phyloP scores from a whole-genome alignment of 2,113 vertebrate genomes.

The Cnemophilus loriae region DNA sequence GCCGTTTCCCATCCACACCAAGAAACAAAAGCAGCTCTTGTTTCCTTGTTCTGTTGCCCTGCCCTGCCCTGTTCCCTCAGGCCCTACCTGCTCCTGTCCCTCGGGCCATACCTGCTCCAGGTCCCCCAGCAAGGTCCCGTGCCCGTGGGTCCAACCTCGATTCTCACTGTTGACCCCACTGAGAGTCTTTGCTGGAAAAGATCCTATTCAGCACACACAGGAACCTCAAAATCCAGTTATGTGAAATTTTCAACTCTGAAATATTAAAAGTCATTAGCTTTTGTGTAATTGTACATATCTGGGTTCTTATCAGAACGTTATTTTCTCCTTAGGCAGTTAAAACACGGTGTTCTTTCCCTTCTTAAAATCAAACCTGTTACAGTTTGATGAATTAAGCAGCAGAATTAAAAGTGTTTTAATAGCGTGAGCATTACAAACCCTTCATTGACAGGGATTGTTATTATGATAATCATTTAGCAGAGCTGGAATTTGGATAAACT shows the following conservation, averaged over 20 bases:
- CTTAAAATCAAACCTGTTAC: slow-evolving; percentile 46
- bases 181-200: not conserved
- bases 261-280: not conserved
- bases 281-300: not conserved
- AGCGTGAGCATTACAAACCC: not conserved
- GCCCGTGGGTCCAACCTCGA: rapidly evolving
- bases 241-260: not conserved
- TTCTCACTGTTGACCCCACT: not conserved
- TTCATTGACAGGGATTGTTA: slow-evolving; percentile 37
- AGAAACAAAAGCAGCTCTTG: not conserved
- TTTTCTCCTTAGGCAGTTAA: slow-evolving; percentile 35
- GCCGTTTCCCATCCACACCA: slow-evolving; percentile 4
- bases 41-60: not conserved
- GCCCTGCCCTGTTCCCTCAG: not conserved
- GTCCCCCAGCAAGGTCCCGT: not conserved
- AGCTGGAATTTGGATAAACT: not conserved
- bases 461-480: not conserved
- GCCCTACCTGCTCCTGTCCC: not conserved
- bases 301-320: not conserved
- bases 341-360: slow-evolving; percentile 20
- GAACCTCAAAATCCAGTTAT: not conserved
- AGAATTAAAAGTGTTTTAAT: slow-evolving; percentile 61
- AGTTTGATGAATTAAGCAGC: slow-evolving; percentile 54
- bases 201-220: not conserved
- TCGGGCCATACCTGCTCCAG: not conserved